Evolutionary conservation across 2,797 vertebrate genomes (phyloP), one percentile per base, ranked within the genome.

Genomic region (Gallinago stenura): DNA sequence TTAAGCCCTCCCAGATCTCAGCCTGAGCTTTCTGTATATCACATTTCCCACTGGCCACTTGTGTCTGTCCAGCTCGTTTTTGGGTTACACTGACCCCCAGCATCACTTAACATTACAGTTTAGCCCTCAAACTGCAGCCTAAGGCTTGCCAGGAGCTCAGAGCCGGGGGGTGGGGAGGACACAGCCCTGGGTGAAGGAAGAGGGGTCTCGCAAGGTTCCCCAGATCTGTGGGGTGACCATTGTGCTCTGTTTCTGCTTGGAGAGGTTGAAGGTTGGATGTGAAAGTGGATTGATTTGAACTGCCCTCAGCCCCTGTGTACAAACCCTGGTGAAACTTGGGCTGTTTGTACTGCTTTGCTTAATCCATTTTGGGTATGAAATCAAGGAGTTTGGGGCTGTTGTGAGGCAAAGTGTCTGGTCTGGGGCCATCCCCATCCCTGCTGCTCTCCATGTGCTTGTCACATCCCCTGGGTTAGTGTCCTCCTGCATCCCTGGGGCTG

Each of bases 161-260:
- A 71, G 46, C 66, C 39, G 13, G 39, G 13, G 39, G 39, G 39
- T 0, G 0, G 39, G 28, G 39, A 26, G 17, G 45, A 20, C 9
- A 54, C 0, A 0, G 33, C 1, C 2, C 31, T 54, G 48, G 15
- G 33, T 3, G 1, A 64, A 28, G 41, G n/a, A 28, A 73, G 10
- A 1, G 2, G 24, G 41, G 33, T 83, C 37, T 58, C 4, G 3
- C 30, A 1, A 33, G 61, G 71, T 7, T 66, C 53, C 28, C 45
- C 35, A 51, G 61, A 30, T 25, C 19, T 6, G 1, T 1, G 4
- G 15, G 43, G 31, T 58, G 54, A 37, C 31, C 22, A 51, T 14
- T 37, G 37, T 43, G 37, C 16, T 57, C 17, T 21, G 56, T 10
- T 62, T 33, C 57, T 24, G 24, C 64, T 62, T 25, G 41, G 39